These are phyloP conservation scores for Caenorhabditis plicata DNA, from an alignment of 2,888 invertebrate species.

Conservation along the genomic window DNA sequence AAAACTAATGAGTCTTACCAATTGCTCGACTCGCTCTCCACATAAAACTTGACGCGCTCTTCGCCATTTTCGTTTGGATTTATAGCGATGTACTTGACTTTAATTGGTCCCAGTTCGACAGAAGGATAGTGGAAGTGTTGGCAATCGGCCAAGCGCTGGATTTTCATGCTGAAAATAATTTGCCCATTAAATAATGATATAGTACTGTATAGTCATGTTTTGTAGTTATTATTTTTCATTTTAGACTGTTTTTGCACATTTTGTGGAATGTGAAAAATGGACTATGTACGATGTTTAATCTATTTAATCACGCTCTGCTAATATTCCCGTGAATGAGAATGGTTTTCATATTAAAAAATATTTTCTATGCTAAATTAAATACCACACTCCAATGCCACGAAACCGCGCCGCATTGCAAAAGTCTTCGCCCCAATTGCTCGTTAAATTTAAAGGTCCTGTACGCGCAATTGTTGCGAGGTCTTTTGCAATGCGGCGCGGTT, in stretches of 20 bases:
- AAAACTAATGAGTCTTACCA: constrained; percentile 14
- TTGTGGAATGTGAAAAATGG: background rate
- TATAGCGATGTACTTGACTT: constrained; percentile 19
- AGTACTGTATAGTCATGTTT: background rate
- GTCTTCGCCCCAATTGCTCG: too few species aligned
- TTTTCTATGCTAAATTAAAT: too few species aligned
- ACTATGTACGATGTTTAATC: background rate
- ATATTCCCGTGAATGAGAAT: too few species aligned
- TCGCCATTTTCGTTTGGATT: constrained; percentile 26
- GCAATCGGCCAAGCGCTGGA: constrained; percentile 79
- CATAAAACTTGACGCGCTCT: constrained; percentile 22
- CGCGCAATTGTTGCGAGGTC: too few species aligned
- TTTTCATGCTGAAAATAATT: constrained; percentile 29
- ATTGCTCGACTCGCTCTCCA: constrained; percentile 31
- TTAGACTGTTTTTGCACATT: background rate
- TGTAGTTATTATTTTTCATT: background rate
- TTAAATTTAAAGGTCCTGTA: too few species aligned
- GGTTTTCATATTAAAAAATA: too few species aligned
- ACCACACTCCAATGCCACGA: too few species aligned
- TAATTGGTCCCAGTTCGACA: constrained; percentile 79
- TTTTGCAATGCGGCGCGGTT: too few species aligned
- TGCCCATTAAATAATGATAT: background rate
- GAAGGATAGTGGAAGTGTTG: constrained; percentile 97
- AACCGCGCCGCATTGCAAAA: too few species aligned
- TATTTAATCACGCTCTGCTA: background rate